These are phyloP conservation scores for Boloria selene DNA, from an alignment of 2,888 invertebrate genomes.

Conservation along the genomic window DNA sequence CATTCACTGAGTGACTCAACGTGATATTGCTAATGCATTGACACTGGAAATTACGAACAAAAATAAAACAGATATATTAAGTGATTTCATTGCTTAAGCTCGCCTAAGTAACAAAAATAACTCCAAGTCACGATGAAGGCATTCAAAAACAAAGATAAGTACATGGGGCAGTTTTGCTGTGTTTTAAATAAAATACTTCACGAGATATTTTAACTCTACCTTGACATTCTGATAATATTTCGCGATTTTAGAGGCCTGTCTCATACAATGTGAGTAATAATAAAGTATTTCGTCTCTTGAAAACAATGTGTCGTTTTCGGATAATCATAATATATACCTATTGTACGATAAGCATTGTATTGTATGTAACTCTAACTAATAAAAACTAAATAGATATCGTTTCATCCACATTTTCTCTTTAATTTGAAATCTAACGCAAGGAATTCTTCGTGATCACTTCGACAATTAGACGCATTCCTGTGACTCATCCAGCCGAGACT, in stretches of 20 bases:
- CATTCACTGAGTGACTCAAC: slow-evolving; percentile 47
- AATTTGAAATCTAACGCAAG: slow-evolving; percentile 71
- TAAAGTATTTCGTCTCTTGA: background rate
- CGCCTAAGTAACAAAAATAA: slow-evolving; percentile 33
- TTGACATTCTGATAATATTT: too few species aligned
- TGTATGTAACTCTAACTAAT: background rate
- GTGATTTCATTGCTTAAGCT: slow-evolving; percentile 35
- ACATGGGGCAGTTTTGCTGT: slow-evolving; percentile 20
- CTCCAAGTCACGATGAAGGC: slow-evolving; percentile 31
- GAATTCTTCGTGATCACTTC: slow-evolving; percentile 64
- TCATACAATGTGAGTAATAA: background rate
- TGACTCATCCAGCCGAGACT: slow-evolving; percentile 75
- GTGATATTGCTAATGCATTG: slow-evolving; percentile 30
- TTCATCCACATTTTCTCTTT: slow-evolving; percentile 52
- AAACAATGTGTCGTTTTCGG: background rate
- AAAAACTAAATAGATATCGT: slow-evolving; percentile 14
- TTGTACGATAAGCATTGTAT: background rate
- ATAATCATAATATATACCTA: background rate
- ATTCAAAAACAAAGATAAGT: slow-evolving; percentile 34
- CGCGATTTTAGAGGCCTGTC: too few species aligned
- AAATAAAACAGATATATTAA: slow-evolving; percentile 28
- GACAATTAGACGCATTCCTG: slow-evolving; percentile 75
- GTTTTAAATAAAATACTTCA: slow-evolving; percentile 3
- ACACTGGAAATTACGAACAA: slow-evolving; percentile 20
- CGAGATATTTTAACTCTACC: too few species aligned